Percentiles rank a stretch among this genome's conserved stretches.
Conservation (phyloP, 2,888 invertebrate species). For the Busseola fusca region DNA sequence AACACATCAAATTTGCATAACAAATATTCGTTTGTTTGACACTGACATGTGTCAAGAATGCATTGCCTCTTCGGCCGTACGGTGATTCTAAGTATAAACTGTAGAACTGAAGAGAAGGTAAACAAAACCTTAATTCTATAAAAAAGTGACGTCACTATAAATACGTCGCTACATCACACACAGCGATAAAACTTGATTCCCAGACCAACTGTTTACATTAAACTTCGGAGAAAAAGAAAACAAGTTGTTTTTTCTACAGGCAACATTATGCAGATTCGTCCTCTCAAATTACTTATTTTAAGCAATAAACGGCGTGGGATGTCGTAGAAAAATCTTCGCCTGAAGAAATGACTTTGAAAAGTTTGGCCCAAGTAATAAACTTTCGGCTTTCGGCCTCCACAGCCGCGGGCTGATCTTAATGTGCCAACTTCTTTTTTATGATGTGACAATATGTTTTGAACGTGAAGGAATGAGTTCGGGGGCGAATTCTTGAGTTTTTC, state of each 20-base stretch:
- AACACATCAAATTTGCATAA: neutral
- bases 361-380: conserved; percentile 65
- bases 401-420: conserved; percentile 50
- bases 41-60: neutral
- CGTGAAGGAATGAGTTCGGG: conserved; percentile 45
- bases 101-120: neutral
- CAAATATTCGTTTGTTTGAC: neutral
- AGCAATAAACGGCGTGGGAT: conserved; percentile 84
- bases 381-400: conserved; percentile 34
- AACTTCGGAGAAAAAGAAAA: conserved; percentile 69
- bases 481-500: conserved; percentile 7
- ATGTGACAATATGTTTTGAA: conserved; percentile 61
- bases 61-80: too few relatives aligned
- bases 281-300: conserved; percentile 85
- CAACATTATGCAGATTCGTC: conserved; percentile 86
- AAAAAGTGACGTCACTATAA: neutral
- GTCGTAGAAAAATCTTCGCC: conserved; percentile 83
- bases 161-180: neutral
- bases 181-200: conserved; percentile 33
- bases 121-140: neutral
- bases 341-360: conserved; percentile 69
- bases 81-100: neutral
- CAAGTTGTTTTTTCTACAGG: conserved; percentile 80
- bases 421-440: conserved; percentile 62
- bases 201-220: conserved; percentile 71